Evolutionary conservation across 2,113 vertebrate genomes (phyloP), one percentile per base, ranked within the genome.

Genomic region (Colaptes auratus): DNA sequence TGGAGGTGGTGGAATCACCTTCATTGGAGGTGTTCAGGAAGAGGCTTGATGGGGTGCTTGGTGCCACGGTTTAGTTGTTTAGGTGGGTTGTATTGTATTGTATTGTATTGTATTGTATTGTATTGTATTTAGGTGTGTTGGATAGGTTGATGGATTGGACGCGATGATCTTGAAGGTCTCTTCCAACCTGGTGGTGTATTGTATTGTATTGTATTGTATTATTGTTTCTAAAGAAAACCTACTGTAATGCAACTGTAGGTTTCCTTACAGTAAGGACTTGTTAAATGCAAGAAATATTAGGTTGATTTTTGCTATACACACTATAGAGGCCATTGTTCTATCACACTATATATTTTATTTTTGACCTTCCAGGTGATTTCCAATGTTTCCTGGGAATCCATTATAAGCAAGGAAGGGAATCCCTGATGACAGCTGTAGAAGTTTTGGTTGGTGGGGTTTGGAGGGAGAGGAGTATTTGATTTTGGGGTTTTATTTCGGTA

Each of bases 391-490:
- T 27, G n/a, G 18, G 9, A 81, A 58, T 65, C 2, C 19, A 56
- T 4, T 27, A 9, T 12, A 24, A 23, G 0, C 42, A 20, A 44
- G 7, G 20, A 65, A 61, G 2, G 0, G 1, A 61, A 69, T 3
- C 27, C 2, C 7, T 72, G 36, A 8, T 33, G 33, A 17, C 6
- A 58, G 3, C 2, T 61, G 17, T 35, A 4, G 2, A 0, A 6
- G 27, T 52, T 42, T 52, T 33, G 3, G 2, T 24, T 18, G 8
- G 2, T 39, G 30, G 15, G 2, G 5, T 6, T 71, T 55, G 10
- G 6, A 58, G 6, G 3, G 15, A 3, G 3, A 61, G 25, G 2
- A 7, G 0, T 67, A 4, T 12, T 55, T 4, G 1, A 39, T 39
- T 39, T 39, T 10, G 25, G 3, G 31, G 14, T 11, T 10, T 50